phyloP scores from a whole-genome alignment of 2,888 invertebrate species.

The Leucophenga maculata region DNA sequence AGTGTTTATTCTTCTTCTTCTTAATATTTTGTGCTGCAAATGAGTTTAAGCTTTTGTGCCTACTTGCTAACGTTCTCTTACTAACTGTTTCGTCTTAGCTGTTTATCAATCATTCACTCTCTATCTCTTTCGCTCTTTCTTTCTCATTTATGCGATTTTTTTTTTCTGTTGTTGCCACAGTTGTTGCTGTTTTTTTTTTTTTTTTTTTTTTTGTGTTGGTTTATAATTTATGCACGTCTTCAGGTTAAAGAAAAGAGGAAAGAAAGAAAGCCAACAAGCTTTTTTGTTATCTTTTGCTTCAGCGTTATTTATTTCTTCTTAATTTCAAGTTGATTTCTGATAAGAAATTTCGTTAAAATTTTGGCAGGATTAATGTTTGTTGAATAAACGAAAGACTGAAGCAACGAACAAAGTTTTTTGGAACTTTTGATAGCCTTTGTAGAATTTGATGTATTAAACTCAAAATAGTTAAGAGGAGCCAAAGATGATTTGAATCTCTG shows the following conservation, averaged over 20 bases:
- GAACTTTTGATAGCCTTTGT: not conserved
- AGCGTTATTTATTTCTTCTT: conserved; percentile 22
- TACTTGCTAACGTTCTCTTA: conserved; percentile 12
- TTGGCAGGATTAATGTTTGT: too few relatives aligned
- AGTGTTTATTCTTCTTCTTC: conserved; percentile 42
- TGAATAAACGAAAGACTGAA: conserved; percentile 29
- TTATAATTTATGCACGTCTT: conserved; percentile 62
- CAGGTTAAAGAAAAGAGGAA: conserved; percentile 56
- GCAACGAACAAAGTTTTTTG: conserved; percentile 16
- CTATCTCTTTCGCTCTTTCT: conserved; percentile 36
- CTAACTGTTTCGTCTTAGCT: conserved; percentile 30
- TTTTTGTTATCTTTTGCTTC: conserved; percentile 20
- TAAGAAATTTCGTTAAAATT: conserved; percentile 1
- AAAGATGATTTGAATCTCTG: too few relatives aligned
- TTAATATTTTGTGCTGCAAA: conserved; percentile 48
- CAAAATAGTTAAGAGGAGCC: too few relatives aligned
- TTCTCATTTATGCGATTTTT: conserved; percentile 40
- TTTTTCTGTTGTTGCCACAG: conserved; percentile 13
- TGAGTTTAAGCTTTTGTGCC: conserved; percentile 45
- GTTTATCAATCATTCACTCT: not conserved
- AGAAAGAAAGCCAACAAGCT: conserved; percentile 44
- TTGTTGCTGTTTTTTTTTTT: conserved; percentile 21
- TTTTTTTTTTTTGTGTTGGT: conserved; percentile 34
- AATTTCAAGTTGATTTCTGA: conserved; percentile 18
- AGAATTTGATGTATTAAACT: not conserved